phyloP scores from a whole-genome alignment of 2,888 invertebrate genomes.

The Pandemis heparana region DNA sequence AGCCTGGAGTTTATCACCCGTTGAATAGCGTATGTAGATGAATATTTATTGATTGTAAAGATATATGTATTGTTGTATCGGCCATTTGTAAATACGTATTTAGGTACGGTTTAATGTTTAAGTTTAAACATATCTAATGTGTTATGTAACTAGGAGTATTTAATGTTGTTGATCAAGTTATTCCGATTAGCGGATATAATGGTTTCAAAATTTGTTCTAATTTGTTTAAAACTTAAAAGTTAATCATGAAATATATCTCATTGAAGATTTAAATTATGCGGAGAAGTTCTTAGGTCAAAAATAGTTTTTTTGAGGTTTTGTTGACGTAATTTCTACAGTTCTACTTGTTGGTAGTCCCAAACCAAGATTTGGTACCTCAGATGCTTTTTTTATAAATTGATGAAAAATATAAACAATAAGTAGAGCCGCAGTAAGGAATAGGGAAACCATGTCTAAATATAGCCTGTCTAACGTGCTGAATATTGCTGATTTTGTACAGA shows the following conservation, averaged over 20 bases:
- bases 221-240: background rate
- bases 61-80: conserved; percentile 44
- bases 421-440: background rate
- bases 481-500: no score
- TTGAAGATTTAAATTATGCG: background rate
- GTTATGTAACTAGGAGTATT: conserved; percentile 1
- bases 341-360: no score
- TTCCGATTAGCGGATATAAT: background rate
- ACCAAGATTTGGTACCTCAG: no score
- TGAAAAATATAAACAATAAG: background rate
- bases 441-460: background rate
- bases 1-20: conserved; percentile 77
- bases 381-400: no score
- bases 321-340: no score
- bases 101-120: conserved; percentile 36
- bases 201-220: background rate
- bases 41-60: conserved; percentile 17
- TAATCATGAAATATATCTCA: background rate
- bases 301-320: no score
- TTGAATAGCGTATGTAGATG: conserved; percentile 30
- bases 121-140: conserved; percentile 7
- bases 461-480: no score
- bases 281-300: background rate
- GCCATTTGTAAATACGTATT: conserved; percentile 51
- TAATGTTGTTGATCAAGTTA: background rate